Evolutionary conservation across 2,113 vertebrate species (phyloP).

Genomic region (Gymnogyps californianus): DNA sequence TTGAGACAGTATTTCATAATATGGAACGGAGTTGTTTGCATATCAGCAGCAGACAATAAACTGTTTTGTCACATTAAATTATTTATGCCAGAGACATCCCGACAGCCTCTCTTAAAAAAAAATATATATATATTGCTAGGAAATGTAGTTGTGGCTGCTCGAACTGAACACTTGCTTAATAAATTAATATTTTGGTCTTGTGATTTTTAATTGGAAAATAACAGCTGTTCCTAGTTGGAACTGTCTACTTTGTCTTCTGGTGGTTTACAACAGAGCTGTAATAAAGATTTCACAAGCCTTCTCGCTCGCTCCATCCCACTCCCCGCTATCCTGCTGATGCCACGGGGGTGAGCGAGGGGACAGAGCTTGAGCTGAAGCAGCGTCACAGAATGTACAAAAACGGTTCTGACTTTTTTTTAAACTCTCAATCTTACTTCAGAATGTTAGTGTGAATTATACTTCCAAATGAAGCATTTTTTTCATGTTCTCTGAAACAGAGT

Average conservation of each 20-base stretch:
- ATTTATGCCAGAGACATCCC: constrained; percentile 48
- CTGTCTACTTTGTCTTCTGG: constrained; percentile 14
- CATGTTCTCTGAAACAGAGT: background rate
- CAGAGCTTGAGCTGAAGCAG: background rate
- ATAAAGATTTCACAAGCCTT: constrained; percentile 6
- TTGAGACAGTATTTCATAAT: constrained; percentile 42
- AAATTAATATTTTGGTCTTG: constrained; percentile 72
- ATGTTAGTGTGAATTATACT: background rate
- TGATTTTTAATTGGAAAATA: constrained; percentile 71
- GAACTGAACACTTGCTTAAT: constrained; percentile 49
- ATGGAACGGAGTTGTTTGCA: constrained; percentile 53
- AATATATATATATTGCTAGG: background rate
- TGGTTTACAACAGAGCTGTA: background rate
- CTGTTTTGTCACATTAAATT: constrained; percentile 65
- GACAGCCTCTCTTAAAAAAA: background rate
- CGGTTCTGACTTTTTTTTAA: background rate
- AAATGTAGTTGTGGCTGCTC: constrained; percentile 1
- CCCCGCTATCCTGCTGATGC: accelerated
- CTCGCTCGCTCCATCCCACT: background rate
- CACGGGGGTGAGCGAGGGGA: background rate
- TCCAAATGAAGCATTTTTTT: background rate
- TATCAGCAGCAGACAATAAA: constrained; percentile 60
- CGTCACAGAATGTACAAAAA: background rate
- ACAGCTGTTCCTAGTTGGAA: constrained; percentile 62
- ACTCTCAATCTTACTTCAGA: background rate